These are phyloP conservation scores for Notoglanidium macrostoma DNA, from an alignment of 2,797 vertebrate genomes.

Conservation along the genomic window DNA sequence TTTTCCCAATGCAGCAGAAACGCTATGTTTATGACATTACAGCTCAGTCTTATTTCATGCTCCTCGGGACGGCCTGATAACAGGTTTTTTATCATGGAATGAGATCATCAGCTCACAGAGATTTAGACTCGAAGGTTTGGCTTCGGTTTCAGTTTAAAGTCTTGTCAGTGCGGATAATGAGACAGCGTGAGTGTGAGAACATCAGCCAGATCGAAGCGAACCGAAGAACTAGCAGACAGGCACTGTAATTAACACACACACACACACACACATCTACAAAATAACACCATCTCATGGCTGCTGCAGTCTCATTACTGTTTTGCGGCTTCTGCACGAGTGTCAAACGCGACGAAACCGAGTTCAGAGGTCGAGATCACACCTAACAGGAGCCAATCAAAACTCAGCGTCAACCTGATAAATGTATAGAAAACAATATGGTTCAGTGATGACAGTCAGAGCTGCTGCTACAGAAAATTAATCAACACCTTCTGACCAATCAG, in stretches of 20 bases:
- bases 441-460: neutral
- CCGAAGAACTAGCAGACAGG: conserved; percentile 18
- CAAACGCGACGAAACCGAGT: neutral
- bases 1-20: neutral
- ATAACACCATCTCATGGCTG: neutral
- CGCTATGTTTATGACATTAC: neutral
- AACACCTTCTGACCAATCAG: neutral
- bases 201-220: neutral
- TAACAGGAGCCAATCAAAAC: conserved; percentile 5
- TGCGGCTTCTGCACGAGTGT: neutral
- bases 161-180: neutral
- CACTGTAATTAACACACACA: neutral
- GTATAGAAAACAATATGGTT: neutral
- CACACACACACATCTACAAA: neutral
- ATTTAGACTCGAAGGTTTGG: neutral
- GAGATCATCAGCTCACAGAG: neutral
- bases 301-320: neutral
- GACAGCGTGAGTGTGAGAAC: conserved; percentile 7
- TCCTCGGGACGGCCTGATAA: neutral
- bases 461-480: neutral
- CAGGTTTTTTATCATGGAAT: neutral
- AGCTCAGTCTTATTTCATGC: neutral
- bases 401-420: neutral
- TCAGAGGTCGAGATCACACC: neutral
- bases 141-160: neutral